Evolutionary conservation across 2,888 invertebrate species (phyloP).

Genomic region (Sphinx pinastri): DNA sequence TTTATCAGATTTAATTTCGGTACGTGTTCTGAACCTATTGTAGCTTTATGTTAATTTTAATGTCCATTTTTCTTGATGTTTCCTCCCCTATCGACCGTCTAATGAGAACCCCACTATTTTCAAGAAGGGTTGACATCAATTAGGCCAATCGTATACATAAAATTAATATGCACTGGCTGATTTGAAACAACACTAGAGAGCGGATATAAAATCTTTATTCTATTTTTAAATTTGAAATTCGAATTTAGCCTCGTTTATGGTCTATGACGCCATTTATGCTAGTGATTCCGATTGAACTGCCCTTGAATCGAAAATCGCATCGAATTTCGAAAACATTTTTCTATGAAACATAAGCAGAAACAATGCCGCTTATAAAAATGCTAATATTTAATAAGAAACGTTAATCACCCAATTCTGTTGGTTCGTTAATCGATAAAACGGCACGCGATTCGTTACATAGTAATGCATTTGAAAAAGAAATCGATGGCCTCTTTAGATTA

Average conservation of each 20-base stretch:
- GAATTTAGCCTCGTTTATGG: too few species aligned
- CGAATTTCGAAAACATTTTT: not conserved
- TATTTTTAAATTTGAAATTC: too few species aligned
- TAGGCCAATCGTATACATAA: not conserved
- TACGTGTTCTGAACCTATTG: not conserved
- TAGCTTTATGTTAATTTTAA: slow-evolving; percentile 11
- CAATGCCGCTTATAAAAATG: slow-evolving; percentile 21
- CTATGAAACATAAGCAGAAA: slow-evolving; percentile 9
- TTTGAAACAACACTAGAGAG: not conserved
- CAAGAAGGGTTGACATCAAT: not conserved
- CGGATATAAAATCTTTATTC: too few species aligned
- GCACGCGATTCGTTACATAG: slow-evolving; percentile 14
- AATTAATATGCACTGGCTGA: not conserved
- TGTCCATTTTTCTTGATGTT: not conserved
- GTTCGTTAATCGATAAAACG: slow-evolving; percentile 2
- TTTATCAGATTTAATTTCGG: not conserved
- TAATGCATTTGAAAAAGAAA: slow-evolving; percentile 19
- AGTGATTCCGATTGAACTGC: not conserved
- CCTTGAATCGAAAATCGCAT: not conserved
- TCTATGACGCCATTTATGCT: too few species aligned
- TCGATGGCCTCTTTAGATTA: slow-evolving; percentile 17
- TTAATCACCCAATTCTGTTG: slow-evolving; percentile 14
- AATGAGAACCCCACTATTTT: not conserved
- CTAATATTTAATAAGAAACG: slow-evolving; percentile 18
- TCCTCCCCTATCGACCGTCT: not conserved